These are phyloP conservation scores for Elephantulus edwardii DNA, from an alignment of 2,113 vertebrate genomes.

Conservation along the genomic window DNA sequence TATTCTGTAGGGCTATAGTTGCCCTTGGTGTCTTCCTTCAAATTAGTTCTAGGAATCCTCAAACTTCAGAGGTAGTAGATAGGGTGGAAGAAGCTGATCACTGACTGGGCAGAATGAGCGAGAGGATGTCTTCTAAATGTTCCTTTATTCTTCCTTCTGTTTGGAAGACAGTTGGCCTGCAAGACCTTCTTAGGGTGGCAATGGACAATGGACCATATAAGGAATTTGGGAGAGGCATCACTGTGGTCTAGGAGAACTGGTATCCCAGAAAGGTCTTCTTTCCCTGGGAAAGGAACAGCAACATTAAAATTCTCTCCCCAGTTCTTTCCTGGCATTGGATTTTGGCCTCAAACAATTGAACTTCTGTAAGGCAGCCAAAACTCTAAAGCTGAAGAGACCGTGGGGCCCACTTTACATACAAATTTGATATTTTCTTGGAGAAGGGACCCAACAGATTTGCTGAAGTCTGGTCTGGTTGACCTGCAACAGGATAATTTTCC, in stretches of 20 bases:
- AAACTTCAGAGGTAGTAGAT: not conserved
- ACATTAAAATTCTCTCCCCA: conserved; percentile 54
- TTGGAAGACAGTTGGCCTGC: not conserved
- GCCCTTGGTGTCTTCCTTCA: not conserved
- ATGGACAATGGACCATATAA: not conserved
- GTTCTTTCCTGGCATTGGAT: conserved; percentile 62
- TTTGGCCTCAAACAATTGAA: conserved; percentile 63
- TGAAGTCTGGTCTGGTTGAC: conserved; percentile 13
- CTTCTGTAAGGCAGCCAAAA: conserved; percentile 68
- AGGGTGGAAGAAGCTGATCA: not conserved
- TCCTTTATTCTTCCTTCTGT: not conserved
- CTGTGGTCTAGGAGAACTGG: conserved; percentile 30
- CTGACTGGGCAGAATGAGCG: not conserved
- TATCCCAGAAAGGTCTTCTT: conserved; percentile 36
- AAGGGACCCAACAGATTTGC: conserved; percentile 44
- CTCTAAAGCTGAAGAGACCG: conserved; percentile 58
- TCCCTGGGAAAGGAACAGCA: conserved; percentile 41
- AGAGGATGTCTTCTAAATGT: conserved; percentile 21
- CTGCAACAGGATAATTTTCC: conserved; percentile 44
- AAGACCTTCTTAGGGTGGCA: not conserved
- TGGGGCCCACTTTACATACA: conserved; percentile 64
- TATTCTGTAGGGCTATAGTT: conserved; percentile 33
- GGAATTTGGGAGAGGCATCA: not conserved
- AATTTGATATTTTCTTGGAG: conserved; percentile 73
- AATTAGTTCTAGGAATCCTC: conserved; percentile 43